Conservation (phyloP, 2,113 vertebrate genomes). For the Andinoacara biseriatus region DNA sequence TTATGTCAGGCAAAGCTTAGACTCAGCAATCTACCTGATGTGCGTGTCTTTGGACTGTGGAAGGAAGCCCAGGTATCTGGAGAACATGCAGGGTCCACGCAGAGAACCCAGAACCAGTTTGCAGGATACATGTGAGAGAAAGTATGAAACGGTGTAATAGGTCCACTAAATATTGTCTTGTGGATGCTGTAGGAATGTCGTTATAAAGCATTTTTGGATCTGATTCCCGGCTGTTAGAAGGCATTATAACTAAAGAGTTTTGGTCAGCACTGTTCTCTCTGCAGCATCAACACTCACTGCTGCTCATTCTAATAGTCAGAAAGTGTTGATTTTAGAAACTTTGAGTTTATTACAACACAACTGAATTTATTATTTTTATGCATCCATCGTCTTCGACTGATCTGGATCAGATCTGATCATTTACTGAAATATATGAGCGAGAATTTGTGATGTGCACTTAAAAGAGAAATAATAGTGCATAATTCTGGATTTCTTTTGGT, state of each 20-base stretch:
- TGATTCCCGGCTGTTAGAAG: neutral
- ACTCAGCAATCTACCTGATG: too few relatives aligned
- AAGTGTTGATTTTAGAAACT: neutral
- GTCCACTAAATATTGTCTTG: neutral
- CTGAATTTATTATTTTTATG: neutral
- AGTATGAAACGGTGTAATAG: neutral
- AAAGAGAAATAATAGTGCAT: neutral
- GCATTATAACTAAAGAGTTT: neutral
- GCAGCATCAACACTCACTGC: neutral
- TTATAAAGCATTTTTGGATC: neutral
- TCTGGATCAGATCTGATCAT: neutral
- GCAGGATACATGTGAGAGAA: neutral
- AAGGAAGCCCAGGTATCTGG: too few relatives aligned
- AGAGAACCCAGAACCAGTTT: neutral
- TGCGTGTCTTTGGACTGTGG: too few relatives aligned
- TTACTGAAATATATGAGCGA: neutral
- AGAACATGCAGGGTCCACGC: too few relatives aligned
- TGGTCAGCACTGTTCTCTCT: neutral
- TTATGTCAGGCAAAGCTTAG: constrained; percentile 20
- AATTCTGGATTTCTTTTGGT: neutral
- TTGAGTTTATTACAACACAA: neutral
- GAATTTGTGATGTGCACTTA: too few relatives aligned
- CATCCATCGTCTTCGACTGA: neutral
- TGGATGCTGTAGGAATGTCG: neutral
- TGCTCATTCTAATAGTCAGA: neutral